These are phyloP conservation scores for Hiodon alosoides DNA, from an alignment of 2,113 vertebrate genomes.

Conservation along the genomic window DNA sequence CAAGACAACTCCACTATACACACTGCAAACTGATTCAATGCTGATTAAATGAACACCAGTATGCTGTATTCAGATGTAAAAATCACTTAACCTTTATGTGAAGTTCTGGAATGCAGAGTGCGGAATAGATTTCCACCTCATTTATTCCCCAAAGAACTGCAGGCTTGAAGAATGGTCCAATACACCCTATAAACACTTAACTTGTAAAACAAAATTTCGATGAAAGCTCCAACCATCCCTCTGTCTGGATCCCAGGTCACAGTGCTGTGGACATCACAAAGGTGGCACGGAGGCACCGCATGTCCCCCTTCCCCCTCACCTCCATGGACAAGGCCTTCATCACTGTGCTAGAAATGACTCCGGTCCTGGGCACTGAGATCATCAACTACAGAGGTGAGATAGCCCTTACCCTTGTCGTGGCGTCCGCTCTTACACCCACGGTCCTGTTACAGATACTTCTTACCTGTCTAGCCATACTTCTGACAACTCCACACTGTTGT, in stretches of 20 bases:
- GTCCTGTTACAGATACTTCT: background rate
- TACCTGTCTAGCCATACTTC: background rate
- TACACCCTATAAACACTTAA: too few relatives aligned
- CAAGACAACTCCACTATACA: background rate
- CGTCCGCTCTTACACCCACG: too few relatives aligned
- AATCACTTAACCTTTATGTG: too few relatives aligned
- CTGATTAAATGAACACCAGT: too few relatives aligned
- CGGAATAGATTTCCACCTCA: too few relatives aligned
- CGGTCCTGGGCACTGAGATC: slow-evolving; percentile 95
- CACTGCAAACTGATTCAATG: background rate
- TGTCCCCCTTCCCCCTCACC: slow-evolving; percentile 96
- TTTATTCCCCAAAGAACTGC: too few relatives aligned
- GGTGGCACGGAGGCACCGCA: slow-evolving; percentile 95
- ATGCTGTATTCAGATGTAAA: too few relatives aligned
- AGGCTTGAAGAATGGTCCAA: too few relatives aligned
- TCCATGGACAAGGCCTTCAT: slow-evolving; percentile 99
- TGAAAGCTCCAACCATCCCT: background rate
- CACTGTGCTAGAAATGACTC: slow-evolving; percentile 97
- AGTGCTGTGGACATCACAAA: slow-evolving; percentile 99
- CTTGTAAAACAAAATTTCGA: background rate
- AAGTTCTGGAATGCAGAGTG: too few relatives aligned
- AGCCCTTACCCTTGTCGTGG: background rate
- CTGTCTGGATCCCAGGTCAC: slow-evolving; percentile 72
- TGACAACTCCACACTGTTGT: too few relatives aligned
- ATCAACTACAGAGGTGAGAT: slow-evolving; percentile 93